Evolutionary conservation across 2,113 vertebrate species (phyloP).

Genomic region (Rattus rattus): DNA sequence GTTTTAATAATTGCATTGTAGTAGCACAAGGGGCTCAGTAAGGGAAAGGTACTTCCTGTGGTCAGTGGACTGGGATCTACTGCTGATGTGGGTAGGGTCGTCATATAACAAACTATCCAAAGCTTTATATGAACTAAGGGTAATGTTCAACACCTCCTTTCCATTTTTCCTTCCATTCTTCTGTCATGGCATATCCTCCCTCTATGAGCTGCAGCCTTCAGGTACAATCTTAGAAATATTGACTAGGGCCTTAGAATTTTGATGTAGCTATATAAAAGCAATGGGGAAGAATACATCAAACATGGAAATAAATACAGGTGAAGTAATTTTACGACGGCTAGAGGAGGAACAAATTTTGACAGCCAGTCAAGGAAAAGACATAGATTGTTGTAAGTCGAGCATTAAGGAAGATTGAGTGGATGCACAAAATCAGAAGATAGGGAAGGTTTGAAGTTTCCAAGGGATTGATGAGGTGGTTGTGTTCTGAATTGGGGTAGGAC

Average conservation of each 20-base stretch:
- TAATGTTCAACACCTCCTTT: neutral
- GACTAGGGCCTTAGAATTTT: neutral
- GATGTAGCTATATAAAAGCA: neutral
- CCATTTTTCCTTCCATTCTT: neutral
- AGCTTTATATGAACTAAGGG: neutral
- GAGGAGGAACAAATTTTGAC: neutral
- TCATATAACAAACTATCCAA: neutral
- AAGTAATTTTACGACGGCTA: neutral
- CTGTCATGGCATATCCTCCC: neutral
- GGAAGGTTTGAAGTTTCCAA: neutral
- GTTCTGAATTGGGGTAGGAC: neutral
- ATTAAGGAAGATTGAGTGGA: neutral
- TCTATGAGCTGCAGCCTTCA: neutral
- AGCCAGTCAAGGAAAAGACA: neutral
- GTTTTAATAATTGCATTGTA: neutral
- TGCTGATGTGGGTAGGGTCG: too few species aligned
- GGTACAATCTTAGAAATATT: neutral
- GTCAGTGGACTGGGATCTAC: neutral
- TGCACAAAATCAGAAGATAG: neutral
- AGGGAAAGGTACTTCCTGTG: neutral
- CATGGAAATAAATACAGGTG: neutral
- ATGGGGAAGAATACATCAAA: neutral
- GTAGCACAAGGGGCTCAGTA: neutral
- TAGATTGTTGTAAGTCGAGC: neutral
- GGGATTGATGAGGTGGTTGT: too few species aligned